Evolutionary conservation across 2,113 vertebrate species (phyloP).

Genomic region (Spizaetus ornatus): DNA sequence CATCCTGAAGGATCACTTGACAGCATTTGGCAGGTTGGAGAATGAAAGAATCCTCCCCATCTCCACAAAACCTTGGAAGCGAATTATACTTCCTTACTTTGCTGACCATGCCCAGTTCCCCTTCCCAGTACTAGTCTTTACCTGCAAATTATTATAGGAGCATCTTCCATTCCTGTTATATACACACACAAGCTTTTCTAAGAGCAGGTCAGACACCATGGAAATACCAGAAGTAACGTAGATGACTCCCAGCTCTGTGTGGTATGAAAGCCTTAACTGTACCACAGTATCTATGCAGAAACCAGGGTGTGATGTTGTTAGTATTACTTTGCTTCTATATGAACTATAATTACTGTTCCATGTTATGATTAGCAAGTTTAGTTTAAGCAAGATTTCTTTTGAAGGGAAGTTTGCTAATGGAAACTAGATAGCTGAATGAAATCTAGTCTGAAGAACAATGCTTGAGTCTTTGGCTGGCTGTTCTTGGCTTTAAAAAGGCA

Average conservation of each 20-base stretch:
- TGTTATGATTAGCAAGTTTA: background rate
- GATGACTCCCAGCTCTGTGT: background rate
- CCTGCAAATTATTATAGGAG: accelerated
- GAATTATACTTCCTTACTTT: background rate
- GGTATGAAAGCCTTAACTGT: background rate
- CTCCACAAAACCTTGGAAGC: background rate
- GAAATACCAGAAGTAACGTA: background rate
- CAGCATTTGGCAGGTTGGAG: background rate
- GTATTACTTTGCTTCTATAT: background rate
- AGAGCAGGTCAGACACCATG: background rate
- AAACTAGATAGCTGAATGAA: background rate
- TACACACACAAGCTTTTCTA: background rate
- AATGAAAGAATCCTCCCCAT: background rate
- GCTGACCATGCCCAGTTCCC: background rate
- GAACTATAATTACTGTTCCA: background rate
- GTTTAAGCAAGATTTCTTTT: background rate
- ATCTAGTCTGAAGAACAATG: background rate
- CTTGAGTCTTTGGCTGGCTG: background rate
- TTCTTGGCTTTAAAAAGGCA: background rate
- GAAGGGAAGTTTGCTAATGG: background rate
- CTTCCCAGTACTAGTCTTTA: background rate
- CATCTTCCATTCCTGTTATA: background rate
- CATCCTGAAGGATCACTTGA: background rate
- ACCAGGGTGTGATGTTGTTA: background rate
- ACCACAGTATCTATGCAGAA: background rate